A percentile compares a stretch with the other conserved stretches of the same genome.
Evolutionary conservation across 2,797 vertebrate species (phyloP).

Genomic region (Myripristis jacobus): DNA sequence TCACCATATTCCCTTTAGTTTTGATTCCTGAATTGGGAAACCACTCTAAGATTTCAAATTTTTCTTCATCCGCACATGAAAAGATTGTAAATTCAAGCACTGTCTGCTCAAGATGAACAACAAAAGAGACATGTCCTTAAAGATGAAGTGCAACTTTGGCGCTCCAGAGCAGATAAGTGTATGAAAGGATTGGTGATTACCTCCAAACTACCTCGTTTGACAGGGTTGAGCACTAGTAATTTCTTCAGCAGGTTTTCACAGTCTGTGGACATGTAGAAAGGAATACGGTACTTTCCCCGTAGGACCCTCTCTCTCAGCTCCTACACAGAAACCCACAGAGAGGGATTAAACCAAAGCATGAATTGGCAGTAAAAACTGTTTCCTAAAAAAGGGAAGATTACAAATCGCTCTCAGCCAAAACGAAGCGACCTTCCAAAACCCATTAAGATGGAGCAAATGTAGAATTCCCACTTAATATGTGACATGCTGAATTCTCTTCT

Average conservation of each 20-base stretch:
- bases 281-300: conserved; percentile 96
- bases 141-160: neutral
- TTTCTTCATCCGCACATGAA: conserved; percentile 14
- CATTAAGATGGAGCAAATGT: neutral
- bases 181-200: conserved; percentile 76
- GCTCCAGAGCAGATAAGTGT: conserved; percentile 4
- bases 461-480: neutral
- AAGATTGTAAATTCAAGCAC: conserved; percentile 18
- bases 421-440: neutral
- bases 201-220: conserved; percentile 95
- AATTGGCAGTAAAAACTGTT: neutral
- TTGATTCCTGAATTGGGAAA: conserved; percentile 9
- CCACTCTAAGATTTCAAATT: conserved; percentile 13
- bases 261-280: conserved; percentile 99
- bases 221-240: conserved; percentile 93
- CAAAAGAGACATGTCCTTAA: conserved; percentile 31
- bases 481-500: conserved; percentile 28
- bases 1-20: neutral
- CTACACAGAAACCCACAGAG: conserved; percentile 72
- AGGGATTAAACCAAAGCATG: conserved; percentile 1
- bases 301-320: conserved; percentile 95
- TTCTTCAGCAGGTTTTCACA: conserved; percentile 99
- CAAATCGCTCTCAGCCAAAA: neutral
- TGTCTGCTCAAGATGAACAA: conserved; percentile 30
- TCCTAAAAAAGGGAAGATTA: neutral